phyloP scores from a whole-genome alignment of 2,113 vertebrate genomes.

The Thamnophis sirtalis region DNA sequence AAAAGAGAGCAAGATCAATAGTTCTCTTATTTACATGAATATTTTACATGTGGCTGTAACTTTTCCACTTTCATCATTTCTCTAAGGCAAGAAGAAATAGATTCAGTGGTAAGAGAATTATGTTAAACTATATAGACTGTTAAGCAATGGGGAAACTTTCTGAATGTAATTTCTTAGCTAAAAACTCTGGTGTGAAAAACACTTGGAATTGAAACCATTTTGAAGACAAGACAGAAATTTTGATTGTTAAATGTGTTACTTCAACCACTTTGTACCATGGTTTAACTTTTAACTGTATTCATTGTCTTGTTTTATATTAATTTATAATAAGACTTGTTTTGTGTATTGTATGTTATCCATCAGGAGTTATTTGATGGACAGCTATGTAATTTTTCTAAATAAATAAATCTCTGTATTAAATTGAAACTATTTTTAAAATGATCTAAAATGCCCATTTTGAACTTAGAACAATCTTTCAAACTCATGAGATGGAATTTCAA shows the following conservation, averaged over 20 bases:
- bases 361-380: not conserved
- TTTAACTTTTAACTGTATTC: not conserved
- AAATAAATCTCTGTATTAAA: not conserved
- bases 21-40: not conserved
- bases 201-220: not conserved
- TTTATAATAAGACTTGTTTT: not conserved
- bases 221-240: not conserved
- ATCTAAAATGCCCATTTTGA: not conserved
- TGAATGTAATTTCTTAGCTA: slow-evolving; percentile 43
- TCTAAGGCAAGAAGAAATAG: not conserved
- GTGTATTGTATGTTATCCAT: not conserved
- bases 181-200: not conserved
- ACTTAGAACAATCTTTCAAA: not conserved
- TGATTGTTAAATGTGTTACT: not conserved
- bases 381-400: not conserved
- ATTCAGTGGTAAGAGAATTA: not conserved
- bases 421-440: not conserved
- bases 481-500: not conserved
- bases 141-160: not conserved
- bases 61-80: not conserved
- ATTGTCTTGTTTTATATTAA: not conserved
- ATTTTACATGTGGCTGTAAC: not conserved
- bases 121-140: not conserved
- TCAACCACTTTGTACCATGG: not conserved
- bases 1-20: not conserved